Evolutionary conservation across 2,113 vertebrate species (phyloP).

Genomic region (Oncorhynchus tshawytscha): DNA sequence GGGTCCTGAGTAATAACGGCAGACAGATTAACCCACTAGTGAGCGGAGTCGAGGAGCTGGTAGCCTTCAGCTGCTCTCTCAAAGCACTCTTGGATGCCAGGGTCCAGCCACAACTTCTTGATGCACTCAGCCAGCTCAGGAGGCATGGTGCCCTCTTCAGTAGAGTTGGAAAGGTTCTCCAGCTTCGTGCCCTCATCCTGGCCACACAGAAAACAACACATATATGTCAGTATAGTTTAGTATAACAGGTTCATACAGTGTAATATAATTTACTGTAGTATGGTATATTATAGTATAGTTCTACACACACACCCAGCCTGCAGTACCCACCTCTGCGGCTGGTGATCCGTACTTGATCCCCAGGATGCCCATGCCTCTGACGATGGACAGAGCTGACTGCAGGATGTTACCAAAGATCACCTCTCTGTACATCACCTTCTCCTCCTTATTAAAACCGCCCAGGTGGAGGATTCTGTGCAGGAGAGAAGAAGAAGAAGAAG

Average conservation of each 20-base stretch:
- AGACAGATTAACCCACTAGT: slow-evolving; percentile 81
- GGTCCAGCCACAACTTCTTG: slow-evolving; percentile 86
- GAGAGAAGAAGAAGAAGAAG: background rate
- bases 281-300: no score
- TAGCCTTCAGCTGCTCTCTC: slow-evolving; percentile 88
- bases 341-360: slow-evolving; percentile 79
- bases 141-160: slow-evolving; percentile 95
- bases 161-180: slow-evolving; percentile 92
- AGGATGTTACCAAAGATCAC: slow-evolving; percentile 92
- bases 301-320: no score
- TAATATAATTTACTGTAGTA: no score
- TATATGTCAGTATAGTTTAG: no score
- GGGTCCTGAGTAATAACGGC: no score
- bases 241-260: no score
- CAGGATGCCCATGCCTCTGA: slow-evolving; percentile 91
- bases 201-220: slow-evolving; percentile 33
- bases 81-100: slow-evolving; percentile 83
- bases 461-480: slow-evolving; percentile 92
- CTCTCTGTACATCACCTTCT: slow-evolving; percentile 87
- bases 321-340: slow-evolving; percentile 56
- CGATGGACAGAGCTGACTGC: slow-evolving; percentile 93
- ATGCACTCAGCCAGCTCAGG: slow-evolving; percentile 84
- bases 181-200: slow-evolving; percentile 87
- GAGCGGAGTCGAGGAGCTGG: slow-evolving; percentile 93
- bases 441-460: slow-evolving; percentile 88